Base-by-base conservation (phyloP, 2,113 vertebrate genomes). In the Gavialis gangeticus region DNA sequence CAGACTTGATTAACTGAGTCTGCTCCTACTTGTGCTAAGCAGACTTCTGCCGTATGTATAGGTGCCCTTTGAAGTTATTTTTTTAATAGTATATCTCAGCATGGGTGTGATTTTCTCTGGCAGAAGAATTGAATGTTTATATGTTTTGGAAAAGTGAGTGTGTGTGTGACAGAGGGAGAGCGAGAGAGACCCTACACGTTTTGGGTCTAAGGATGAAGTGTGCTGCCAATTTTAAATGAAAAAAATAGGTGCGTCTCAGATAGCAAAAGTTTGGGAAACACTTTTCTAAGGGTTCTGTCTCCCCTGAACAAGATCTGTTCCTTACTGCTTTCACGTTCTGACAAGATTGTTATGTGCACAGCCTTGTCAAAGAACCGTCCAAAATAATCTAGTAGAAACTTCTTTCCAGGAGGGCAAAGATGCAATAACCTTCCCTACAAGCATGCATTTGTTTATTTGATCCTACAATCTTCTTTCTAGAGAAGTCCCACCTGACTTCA, bases 401-500 rank as follows among this genome's bases (percentile, higher is more conserved):
- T 89, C 62, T 76, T 34, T 81, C n/a, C 3, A 5, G 0, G 6
- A 66, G 62, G 83, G 89, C 60, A 71, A 10, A 34, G 59, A 56
- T n/a, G 91, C 55, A 76, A 57, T 3, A 67, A 58, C 54, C 24
- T 28, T 6, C 54, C 27, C 27, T 28, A n/a, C 27, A 10, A 34
- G 25, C 4, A 21, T 19, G 55, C 17, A 19, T 19, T 58, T 0
- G 0, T 9, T 85, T 13, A 19, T 19, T 58, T 0, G 0, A 9
- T 85, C 62, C 81, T 93, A 54, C 37, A 88, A 22, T 71, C 10
- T 63, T 66, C 55, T 3, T 79, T 17, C 71, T 75, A 30, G 12
- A 1, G 1, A 63, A 69, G 55, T 25, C 54, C 83, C 3, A 0
- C 3, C 56, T 3, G 69, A 55, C 59, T 66, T 63, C 1, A 3